Conservation (phyloP, 2,888 invertebrate species). For the Lymantria monacha region DNA sequence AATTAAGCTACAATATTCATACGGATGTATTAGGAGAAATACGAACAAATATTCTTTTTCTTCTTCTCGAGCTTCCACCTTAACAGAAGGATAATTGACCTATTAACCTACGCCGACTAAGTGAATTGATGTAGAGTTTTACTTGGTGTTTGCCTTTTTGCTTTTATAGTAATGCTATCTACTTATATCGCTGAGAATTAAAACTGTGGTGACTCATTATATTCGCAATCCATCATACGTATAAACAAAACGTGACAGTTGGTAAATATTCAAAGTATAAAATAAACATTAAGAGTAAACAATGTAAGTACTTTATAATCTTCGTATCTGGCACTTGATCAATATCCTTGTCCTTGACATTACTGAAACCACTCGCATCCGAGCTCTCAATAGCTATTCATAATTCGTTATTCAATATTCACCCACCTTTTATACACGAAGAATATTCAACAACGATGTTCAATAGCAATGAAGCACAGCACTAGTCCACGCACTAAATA, state of each 20-base stretch:
- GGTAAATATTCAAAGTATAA: conserved; percentile 20
- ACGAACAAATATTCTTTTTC: too few relatives aligned
- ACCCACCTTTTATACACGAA: conserved; percentile 56
- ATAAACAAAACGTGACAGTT: conserved; percentile 2
- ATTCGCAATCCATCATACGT: too few relatives aligned
- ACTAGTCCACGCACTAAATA: conserved; percentile 44
- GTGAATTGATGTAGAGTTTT: too few relatives aligned
- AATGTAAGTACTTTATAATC: conserved; percentile 12
- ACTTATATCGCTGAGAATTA: too few relatives aligned
- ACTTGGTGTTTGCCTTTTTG: too few relatives aligned
- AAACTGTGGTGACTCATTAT: too few relatives aligned
- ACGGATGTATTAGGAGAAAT: too few relatives aligned
- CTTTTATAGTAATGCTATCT: too few relatives aligned
- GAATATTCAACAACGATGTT: conserved; percentile 22
- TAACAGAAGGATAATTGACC: too few relatives aligned
- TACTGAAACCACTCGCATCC: conserved; percentile 46
- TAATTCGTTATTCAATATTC: conserved; percentile 54
- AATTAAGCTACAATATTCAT: too few relatives aligned
- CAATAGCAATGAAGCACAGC: conserved; percentile 41
- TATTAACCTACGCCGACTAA: too few relatives aligned
- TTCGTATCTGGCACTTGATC: conserved; percentile 56
- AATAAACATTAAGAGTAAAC: conserved; percentile 25
- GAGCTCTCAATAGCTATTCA: conserved; percentile 47
- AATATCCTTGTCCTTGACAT: conserved; percentile 78
- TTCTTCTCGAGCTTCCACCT: too few relatives aligned